Conservation (phyloP, 64 coral and sea anemone genomes). For the Dendrophyllia cribrosa region DNA sequence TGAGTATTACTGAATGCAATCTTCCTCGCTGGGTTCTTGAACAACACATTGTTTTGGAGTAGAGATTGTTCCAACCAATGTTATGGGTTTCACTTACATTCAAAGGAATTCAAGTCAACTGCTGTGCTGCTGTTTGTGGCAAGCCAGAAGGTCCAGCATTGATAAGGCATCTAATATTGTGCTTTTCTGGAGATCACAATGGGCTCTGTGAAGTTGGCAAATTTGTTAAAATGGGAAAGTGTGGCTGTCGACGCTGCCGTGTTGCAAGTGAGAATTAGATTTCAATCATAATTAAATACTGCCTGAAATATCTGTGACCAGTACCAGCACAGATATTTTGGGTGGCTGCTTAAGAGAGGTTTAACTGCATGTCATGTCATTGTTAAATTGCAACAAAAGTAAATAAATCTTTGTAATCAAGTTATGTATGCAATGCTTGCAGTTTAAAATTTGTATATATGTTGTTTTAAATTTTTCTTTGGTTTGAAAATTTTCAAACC, state of each 20-base stretch:
- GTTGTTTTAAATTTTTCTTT: no score
- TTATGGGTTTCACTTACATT: no score
- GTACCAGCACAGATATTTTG: no score
- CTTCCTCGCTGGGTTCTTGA: no score
- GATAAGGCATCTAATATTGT: conserved; percentile 56
- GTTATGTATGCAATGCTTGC: no score
- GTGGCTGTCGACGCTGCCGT: conserved; percentile 29
- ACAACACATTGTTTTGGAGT: neutral
- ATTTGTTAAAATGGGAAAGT: conserved; percentile 66
- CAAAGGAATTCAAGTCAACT: conserved; percentile 36
- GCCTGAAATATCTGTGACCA: neutral
- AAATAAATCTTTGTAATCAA: no score
- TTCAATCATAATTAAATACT: neutral
- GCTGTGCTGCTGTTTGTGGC: conserved; percentile 35
- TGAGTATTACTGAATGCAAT: no score
- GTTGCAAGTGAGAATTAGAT: conserved; percentile 31
- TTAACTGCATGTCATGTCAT: no score
- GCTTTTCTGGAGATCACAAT: conserved; percentile 68
- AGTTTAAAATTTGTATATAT: no score
- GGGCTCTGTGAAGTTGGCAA: conserved; percentile 57
- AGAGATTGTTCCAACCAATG: neutral
- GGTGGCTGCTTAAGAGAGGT: no score
- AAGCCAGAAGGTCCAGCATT: conserved; percentile 57
- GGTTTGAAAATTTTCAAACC: no score
- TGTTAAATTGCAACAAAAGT: no score